Evolutionary conservation across 1,140 invertebrate genomes (phyloP), one percentile per base, ranked within the genome.

Genomic region (Drosophila ficusphila): DNA sequence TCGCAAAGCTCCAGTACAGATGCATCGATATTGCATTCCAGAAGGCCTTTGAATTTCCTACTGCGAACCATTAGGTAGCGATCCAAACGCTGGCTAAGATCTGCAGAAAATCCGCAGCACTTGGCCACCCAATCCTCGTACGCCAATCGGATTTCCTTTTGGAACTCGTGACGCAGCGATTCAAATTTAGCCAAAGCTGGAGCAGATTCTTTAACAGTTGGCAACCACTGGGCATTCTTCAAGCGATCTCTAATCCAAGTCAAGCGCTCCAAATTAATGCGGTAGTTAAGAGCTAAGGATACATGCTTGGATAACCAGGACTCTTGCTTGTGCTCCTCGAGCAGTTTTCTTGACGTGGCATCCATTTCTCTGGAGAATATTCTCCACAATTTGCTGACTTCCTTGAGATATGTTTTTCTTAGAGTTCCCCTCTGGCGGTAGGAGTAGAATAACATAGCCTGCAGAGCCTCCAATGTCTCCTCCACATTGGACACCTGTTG

Each of bases 281-380:
- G 81, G 53, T 90, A 90, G 25, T 33, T 54, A 0, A 91, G 19
- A 0, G 85, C 68, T 2, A 47, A 58, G 1, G 96, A 96, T 0
- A 95, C 93, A 88, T 94, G 95, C 18, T 94, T 93, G 0, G 96
- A 95, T 65, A 95, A 92, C 14, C 93, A 93, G 0, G 94, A 92
- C 0, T 95, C 93, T 5, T 93, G 91, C 23, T 94, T 92, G 1
- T 94, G 94, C 18, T 93, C 88, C 36, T 69, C 77, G 1, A 96
- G 92, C 54, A 97, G 92, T 51, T 96, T 94, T 53, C 95, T 94
- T 78, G 96, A 96, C 92, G 18, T 94, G 3, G 93, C 93, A 60
- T 96, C 94, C 25, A 97, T 94, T 79, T 97, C 96, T n/a, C 95
- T 93, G 53, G 93, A 93, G 79, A 97, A 96, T 90, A 96, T 93